Conservation (phyloP, 2,113 vertebrate genomes). For the Cranoglanis bouderius region DNA sequence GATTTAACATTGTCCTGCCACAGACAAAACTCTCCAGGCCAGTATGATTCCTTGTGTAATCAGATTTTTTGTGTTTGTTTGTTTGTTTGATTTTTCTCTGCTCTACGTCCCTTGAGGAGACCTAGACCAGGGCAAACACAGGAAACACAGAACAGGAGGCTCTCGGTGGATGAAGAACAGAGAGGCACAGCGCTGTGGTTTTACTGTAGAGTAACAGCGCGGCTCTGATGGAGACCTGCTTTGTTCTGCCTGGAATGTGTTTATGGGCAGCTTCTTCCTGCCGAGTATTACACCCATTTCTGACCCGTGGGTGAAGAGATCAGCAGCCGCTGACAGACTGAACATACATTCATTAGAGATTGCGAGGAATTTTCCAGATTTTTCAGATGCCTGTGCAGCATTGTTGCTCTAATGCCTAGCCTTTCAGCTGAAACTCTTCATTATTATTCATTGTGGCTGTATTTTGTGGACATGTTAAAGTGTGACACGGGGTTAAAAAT, state of each 20-base stretch:
- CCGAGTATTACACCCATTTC: constrained; percentile 52
- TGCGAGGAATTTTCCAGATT: constrained; percentile 53
- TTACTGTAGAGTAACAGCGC: constrained; percentile 22
- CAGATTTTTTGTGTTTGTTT: background rate
- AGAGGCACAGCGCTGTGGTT: background rate
- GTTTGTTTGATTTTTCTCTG: background rate
- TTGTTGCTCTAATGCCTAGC: constrained; percentile 10
- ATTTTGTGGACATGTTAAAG: background rate
- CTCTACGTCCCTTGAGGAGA: background rate
- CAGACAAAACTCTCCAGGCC: background rate
- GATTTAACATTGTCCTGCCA: background rate
- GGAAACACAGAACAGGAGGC: background rate
- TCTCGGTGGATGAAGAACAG: background rate
- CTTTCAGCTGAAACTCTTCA: constrained; percentile 5
- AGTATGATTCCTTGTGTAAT: background rate
- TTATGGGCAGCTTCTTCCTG: constrained; percentile 49
- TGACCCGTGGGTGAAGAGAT: constrained; percentile 50
- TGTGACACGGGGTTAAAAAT: background rate
- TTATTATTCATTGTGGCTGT: background rate
- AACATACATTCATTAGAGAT: constrained; percentile 53
- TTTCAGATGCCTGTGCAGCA: constrained; percentile 44
- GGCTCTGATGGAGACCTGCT: constrained; percentile 37
- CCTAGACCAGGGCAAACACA: constrained; percentile 5
- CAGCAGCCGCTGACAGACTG: constrained; percentile 46
- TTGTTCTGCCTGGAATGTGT: constrained; percentile 55